Evolutionary conservation across 2,113 vertebrate genomes (phyloP), one percentile per base, ranked within the genome.

Genomic region (Thalassarche chlororhynchos): DNA sequence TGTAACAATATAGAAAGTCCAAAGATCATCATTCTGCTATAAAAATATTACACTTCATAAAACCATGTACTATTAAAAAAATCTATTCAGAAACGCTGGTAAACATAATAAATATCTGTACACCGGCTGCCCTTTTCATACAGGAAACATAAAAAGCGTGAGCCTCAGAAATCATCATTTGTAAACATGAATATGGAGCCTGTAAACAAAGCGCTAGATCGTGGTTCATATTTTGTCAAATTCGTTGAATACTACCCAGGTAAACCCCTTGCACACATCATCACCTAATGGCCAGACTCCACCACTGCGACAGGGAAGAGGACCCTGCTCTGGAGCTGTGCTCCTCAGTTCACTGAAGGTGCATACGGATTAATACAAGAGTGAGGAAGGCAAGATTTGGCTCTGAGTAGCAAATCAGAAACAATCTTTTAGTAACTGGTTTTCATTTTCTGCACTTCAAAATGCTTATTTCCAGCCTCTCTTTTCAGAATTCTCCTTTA

Each of bases 61-160:
- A 98, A 98, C 93, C 97, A 97, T 87, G 81, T 98, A 97, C 98
- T 98, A 95, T 92, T 31, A 97, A 98, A 98, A 98, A 98, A 98
- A 95, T 92, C 95, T 96, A 84, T 93, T 98, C 92, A 54, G 95
- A 98, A 98, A 98, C 36, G 95, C 96, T 96, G 94, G 93, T 98
- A 98, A 98, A 96, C 96, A 51, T 97, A 98, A 98, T 97, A 98
- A 97, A 97, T 97, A 98, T 84, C 93, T 98, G 96, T 97, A 98
- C 93, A 97, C 96, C 2, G 85, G 89, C 89, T 91, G 86, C 94
- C 92, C 79, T 47, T 92, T 95, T 71, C 93, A 38, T 66, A 97
- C 90, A 91, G 57, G 29, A 80, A 92, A 95, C 19, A 0, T 68
- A 95, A 70, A 93, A 96, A 96, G 93, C 44, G 0, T 80, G 32